These are phyloP conservation scores for Cybosia mesomella DNA, from an alignment of 2,888 invertebrate genomes.

Conservation along the genomic window DNA sequence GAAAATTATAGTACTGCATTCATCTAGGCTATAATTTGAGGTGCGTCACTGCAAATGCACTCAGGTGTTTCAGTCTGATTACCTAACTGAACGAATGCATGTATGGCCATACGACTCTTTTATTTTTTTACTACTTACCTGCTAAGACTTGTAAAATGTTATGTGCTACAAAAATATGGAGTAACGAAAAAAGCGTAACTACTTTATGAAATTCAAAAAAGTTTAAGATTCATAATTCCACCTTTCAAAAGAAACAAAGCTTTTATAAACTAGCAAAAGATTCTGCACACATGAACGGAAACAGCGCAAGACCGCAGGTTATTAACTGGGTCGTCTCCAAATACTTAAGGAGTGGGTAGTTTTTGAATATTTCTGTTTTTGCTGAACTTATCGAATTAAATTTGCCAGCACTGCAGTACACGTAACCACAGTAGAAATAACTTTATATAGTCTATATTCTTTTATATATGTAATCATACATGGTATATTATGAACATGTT, in stretches of 20 bases:
- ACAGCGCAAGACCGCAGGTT: background rate
- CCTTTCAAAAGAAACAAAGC: background rate
- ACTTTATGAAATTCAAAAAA: background rate
- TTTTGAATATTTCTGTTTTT: background rate
- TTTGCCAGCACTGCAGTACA: background rate
- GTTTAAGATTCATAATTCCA: background rate
- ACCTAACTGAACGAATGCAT: constrained; percentile 1
- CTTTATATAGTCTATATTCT: background rate
- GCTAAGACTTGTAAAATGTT: background rate
- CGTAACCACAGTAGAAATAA: background rate
- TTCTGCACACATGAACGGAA: background rate
- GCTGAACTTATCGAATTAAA: background rate
- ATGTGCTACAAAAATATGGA: background rate
- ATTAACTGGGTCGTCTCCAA: background rate
- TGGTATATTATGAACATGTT: background rate
- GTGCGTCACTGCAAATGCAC: constrained; percentile 1
- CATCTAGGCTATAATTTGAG: constrained; percentile 22
- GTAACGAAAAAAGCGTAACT: background rate
- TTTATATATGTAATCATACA: background rate
- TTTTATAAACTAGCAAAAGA: background rate
- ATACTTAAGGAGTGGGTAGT: background rate
- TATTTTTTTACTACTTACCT: background rate
- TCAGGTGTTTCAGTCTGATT: constrained; percentile 4
- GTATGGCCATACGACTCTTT: background rate
- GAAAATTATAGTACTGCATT: background rate